Conservation (phyloP, 1,140 invertebrate species). For the Brachionus paranguensis region DNA sequence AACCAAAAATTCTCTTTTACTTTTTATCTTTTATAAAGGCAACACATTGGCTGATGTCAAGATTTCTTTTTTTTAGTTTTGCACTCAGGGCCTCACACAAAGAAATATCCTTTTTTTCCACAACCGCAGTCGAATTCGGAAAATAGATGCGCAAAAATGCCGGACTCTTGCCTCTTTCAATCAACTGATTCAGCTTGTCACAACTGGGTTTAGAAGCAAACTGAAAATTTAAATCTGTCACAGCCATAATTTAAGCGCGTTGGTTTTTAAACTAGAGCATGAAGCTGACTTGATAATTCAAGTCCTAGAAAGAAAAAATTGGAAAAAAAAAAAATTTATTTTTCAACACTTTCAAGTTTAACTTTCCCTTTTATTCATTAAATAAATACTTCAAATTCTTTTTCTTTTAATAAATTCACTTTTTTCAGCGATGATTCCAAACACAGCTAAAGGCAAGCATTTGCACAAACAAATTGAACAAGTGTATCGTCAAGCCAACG, state of each 20-base stretch:
- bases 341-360: not conserved
- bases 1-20: not conserved
- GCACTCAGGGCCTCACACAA: not conserved
- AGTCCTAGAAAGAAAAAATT: not conserved
- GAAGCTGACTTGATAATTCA: not conserved
- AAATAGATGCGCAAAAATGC: slow-evolving; percentile 4
- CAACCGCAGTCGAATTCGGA: not conserved
- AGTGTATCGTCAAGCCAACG: not conserved
- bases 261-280: not conserved
- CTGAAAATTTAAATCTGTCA: not conserved
- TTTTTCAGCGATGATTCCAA: not conserved
- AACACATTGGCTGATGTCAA: not conserved
- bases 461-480: not conserved
- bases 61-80: not conserved
- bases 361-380: not conserved
- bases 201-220: not conserved
- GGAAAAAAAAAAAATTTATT: not conserved
- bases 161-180: not conserved
- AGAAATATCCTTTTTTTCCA: not conserved
- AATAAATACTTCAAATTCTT: not conserved
- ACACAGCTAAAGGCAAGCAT: not conserved
- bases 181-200: not conserved
- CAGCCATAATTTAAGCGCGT: not conserved
- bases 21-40: not conserved
- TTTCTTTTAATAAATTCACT: not conserved